phyloP scores from a whole-genome alignment of 2,113 vertebrate species.

The Zonotrichia leucophrys region DNA sequence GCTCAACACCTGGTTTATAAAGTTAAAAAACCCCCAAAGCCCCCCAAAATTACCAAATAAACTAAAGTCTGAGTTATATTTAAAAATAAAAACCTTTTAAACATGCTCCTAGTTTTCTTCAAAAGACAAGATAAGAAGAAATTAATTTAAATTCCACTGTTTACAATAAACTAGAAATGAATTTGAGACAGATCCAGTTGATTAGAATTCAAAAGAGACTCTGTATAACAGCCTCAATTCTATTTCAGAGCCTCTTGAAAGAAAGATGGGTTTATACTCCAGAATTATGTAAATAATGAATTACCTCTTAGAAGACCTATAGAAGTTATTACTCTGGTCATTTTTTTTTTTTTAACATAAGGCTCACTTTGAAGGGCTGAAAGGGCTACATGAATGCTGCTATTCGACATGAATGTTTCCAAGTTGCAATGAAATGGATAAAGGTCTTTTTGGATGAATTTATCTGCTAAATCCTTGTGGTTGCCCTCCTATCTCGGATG shows the following conservation, averaged over 20 bases:
- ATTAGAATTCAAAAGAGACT: slow-evolving; percentile 68
- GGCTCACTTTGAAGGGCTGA: slow-evolving; percentile 76
- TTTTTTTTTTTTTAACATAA: slow-evolving; percentile 55
- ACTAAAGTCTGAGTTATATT: slow-evolving; percentile 33
- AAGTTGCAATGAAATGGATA: slow-evolving; percentile 81
- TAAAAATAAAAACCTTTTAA: slow-evolving; percentile 49
- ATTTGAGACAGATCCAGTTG: slow-evolving; percentile 56
- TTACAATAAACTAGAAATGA: slow-evolving; percentile 64
- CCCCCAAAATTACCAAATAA: neutral
- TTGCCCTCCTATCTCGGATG: slow-evolving; percentile 83
- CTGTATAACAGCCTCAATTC: slow-evolving; percentile 46
- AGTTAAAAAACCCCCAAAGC: neutral
- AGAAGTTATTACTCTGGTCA: slow-evolving; percentile 68
- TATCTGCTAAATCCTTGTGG: slow-evolving; percentile 88
- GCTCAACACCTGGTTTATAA: neutral
- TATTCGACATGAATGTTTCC: slow-evolving; percentile 77
- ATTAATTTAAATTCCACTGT: slow-evolving; percentile 70
- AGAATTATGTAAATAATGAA: slow-evolving; percentile 76
- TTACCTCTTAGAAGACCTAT: slow-evolving; percentile 71
- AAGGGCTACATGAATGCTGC: slow-evolving; percentile 75
- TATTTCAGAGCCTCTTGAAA: slow-evolving; percentile 63
- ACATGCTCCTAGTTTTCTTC: slow-evolving; percentile 49
- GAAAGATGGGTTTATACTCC: slow-evolving; percentile 65
- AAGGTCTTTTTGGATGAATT: slow-evolving; percentile 83
- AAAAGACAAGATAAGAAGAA: slow-evolving; percentile 66